Evolutionary conservation across 2,888 invertebrate species (phyloP), one percentile per base, ranked within the genome.

Genomic region (Neocrepidodera transversa): DNA sequence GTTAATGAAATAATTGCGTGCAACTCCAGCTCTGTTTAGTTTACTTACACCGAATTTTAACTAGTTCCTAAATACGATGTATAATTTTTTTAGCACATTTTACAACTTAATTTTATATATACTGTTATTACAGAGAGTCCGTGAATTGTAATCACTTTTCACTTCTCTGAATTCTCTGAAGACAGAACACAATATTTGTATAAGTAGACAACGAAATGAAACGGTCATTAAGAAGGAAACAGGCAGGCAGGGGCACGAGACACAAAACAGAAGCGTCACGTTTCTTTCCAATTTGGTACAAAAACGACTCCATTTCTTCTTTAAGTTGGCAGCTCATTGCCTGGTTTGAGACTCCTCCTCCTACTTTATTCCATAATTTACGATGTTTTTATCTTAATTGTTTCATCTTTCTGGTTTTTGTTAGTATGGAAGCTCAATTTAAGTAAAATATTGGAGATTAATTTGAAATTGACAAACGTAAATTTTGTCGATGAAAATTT

Each of bases 301-400:
- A 11, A 13, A 32, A 32, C 32, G 32, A 13, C 32, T 32, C 13
- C 32, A 32, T 32, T 32, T 32, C 32, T 32, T 32, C 32, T 32
- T 32, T 32, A 32, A 32, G 11, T 32, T 32, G 32, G 32, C 32
- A 32, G 32, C 32, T 32, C 32, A 32, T 32, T 32, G 32, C 32
- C 32, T 13, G 2, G n/a, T 32, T 32, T 6, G 11, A 32, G 32
- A 28, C 32, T 32, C 32, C 32, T 32, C 32, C 32, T 32, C 11
- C 1, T 6, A 4, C 32, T 13, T 32, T 11, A 32, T 32, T 32
- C 32, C 11, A 32, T 32, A 13, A 32, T 32, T 32, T 32, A 32
- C 32, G 32, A 32, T 6, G 32, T 32, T 32, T 32, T 32, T 32
- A 32, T 32, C 32, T 13, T 32, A 32, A 32, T 32, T 32, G 32